Base-by-base conservation (phyloP, 2,797 vertebrate species). In the Pseudochromis fuscus region DNA sequence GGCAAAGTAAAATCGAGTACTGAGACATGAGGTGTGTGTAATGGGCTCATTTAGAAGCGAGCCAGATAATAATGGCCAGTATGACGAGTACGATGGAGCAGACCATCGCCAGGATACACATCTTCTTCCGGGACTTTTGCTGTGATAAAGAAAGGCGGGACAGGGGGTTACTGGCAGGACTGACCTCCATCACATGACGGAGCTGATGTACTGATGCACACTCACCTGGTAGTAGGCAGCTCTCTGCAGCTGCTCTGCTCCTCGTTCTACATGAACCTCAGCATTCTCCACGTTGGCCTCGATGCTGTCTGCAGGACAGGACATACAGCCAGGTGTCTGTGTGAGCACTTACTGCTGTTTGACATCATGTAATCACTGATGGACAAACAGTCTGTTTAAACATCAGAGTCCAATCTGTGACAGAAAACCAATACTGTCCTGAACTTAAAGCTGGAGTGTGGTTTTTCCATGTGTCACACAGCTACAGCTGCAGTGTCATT, bases 41-140 rank as follows among this genome's bases (percentile, higher is more conserved):
- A 73, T 52, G 11, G 4, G 10, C 55, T 97, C 93, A 96, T 40
- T 82, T 84, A 40, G 38, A 0, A 40, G 49, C 0, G 24, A 16
- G 4, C 94, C 93, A 97, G 88, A 98, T 94, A 63, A 96, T 59
- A 59, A 98, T 0, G 81, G 40, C 85, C 59, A 98, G 90, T 87
- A 98, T 84, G 65, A 83, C 1, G 19, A 91, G 77, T 55, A 88
- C 90, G 30, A 96, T 62, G 51, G 93, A 90, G 53, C 96, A 92
- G 51, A 96, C 94, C 89, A 96, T 81, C 33, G 93, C 88, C 75
- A 99, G 91, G 91, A 98, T 96, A 81, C 97, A 99, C 81, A 97
- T 97, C 95, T 97, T 99, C 96, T 98, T 98, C 77, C 96, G 94
- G 45, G 97, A 98, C 87, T 97, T 98, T 93, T 97, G 96, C 97